phyloP scores from a whole-genome alignment of 1,140 invertebrate species.

The Protaetia brevitarsis region DNA sequence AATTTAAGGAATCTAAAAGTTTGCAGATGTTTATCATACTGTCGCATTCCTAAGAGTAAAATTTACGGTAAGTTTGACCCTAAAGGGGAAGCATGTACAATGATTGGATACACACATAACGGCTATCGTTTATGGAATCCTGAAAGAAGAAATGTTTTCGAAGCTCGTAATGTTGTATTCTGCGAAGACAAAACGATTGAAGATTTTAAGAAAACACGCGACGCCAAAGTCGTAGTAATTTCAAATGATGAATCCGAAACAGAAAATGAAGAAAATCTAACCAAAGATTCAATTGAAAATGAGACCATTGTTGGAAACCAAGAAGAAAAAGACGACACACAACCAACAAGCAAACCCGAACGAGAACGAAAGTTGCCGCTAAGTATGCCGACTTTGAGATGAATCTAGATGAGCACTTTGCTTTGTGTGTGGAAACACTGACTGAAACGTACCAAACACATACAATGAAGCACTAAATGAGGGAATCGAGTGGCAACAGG shows the following conservation, averaged over 20 bases:
- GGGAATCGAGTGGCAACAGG: background rate
- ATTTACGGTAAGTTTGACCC: conserved; percentile 29
- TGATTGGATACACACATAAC: conserved; percentile 31
- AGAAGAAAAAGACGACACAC: too few species aligned
- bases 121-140: conserved; percentile 29
- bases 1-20: conserved; percentile 34
- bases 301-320: too few species aligned
- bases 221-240: too few species aligned
- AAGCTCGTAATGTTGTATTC: conserved; percentile 40
- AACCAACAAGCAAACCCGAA: too few species aligned
- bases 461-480: background rate
- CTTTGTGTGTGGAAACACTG: too few species aligned
- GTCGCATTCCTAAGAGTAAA: conserved; percentile 33
- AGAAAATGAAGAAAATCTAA: too few species aligned
- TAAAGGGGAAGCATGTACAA: conserved; percentile 27
- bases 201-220: background rate
- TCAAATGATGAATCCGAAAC: too few species aligned
- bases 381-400: too few species aligned
- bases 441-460: too few species aligned
- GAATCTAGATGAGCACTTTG: too few species aligned
- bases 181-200: conserved; percentile 28
- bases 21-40: conserved; percentile 42
- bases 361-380: too few species aligned
- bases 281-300: too few species aligned
- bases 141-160: conserved; percentile 31